Base-by-base conservation (phyloP, 2,113 vertebrate species). In the Ailurus styani region DNA sequence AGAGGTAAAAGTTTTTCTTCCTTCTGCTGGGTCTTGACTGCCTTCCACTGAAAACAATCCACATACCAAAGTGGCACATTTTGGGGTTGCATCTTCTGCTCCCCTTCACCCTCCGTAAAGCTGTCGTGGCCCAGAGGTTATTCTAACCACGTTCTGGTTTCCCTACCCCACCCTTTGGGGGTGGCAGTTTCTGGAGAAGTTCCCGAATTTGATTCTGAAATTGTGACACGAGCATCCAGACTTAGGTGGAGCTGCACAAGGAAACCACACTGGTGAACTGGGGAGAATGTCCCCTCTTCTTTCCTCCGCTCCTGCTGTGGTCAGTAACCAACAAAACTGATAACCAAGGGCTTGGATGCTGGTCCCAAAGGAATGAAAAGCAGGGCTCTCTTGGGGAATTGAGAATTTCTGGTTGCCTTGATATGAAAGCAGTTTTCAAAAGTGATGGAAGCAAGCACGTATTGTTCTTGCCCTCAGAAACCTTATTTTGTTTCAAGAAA, bases 401-500 rank as follows among this genome's bases (percentile, higher is more conserved):
- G 85, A 82, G 70, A 96, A 95, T 94, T 97, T 95, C 88, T 97
- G 57, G 52, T 50, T 94, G 77, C 64, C 57, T 97, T 72, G 70
- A 37, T 85, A 82, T 87, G 45, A 90, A 84, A 54, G 60, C 50
- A 57, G 40, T 90, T 97, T 97, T 77, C 81, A 31, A 96, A 97
- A 95, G 64, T 72, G 81, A 86, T 78, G 34, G 52, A 94, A 94
- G 50, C 79, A 82, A 42, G 78, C 77, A 42, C 91, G 73, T 91
- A 78, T 81, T 62, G 40, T 73, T 96, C 52, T 25, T 96, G 95
- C 75, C 91, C 95, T 97, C 78, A 93, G 82, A 97, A 88, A 91
- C 66, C 86, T 89, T 95, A 31, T 79, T 95, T 96, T 95, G 88
- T 96, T 97, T 83, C 91, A 96, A 95, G 93, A 98, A 97, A 97